A percentile compares a stretch with the other conserved stretches of the same genome.
These are phyloP conservation scores for Leptinotarsa rubiginosa DNA, from an alignment of 2,888 invertebrate species.

Conservation along the genomic window DNA sequence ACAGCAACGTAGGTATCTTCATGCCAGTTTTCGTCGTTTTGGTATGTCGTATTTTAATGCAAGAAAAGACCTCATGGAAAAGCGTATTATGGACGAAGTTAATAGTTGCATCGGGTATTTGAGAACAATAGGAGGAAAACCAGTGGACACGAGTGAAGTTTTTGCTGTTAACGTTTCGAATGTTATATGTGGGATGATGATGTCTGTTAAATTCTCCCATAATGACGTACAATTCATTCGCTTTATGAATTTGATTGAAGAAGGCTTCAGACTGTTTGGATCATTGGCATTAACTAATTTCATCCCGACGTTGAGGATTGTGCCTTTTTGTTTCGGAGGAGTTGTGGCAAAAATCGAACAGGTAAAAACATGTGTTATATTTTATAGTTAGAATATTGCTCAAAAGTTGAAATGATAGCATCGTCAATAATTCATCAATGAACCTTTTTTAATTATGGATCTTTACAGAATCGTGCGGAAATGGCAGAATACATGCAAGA, in stretches of 20 bases:
- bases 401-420: too few relatives aligned
- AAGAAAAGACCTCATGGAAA: slow-evolving; percentile 85
- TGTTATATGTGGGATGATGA: slow-evolving; percentile 90
- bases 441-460: neutral
- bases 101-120: slow-evolving; percentile 78
- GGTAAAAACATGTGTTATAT: neutral
- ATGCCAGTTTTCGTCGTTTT: slow-evolving; percentile 85
- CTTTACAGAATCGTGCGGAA: slow-evolving; percentile 78
- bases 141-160: slow-evolving; percentile 80
- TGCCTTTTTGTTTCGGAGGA: slow-evolving; percentile 50
- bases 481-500: slow-evolving; percentile 88
- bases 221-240: slow-evolving; percentile 82
- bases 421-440: neutral
- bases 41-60: slow-evolving; percentile 89
- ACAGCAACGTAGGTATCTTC: slow-evolving; percentile 87
- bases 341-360: neutral
- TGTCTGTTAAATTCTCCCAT: slow-evolving; percentile 86
- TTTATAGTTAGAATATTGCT: too few relatives aligned
- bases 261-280: slow-evolving; percentile 90
- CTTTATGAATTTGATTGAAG: slow-evolving; percentile 88
- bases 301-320: slow-evolving; percentile 79
- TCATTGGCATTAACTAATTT: slow-evolving; percentile 86
- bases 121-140: slow-evolving; percentile 73
- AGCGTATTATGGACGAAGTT: slow-evolving; percentile 86
- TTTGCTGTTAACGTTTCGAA: slow-evolving; percentile 88